Percentiles rank a stretch among this genome's conserved stretches.
These are phyloP conservation scores for Athene cunicularia DNA, from an alignment of 2,113 vertebrate species.

Conservation along the genomic window DNA sequence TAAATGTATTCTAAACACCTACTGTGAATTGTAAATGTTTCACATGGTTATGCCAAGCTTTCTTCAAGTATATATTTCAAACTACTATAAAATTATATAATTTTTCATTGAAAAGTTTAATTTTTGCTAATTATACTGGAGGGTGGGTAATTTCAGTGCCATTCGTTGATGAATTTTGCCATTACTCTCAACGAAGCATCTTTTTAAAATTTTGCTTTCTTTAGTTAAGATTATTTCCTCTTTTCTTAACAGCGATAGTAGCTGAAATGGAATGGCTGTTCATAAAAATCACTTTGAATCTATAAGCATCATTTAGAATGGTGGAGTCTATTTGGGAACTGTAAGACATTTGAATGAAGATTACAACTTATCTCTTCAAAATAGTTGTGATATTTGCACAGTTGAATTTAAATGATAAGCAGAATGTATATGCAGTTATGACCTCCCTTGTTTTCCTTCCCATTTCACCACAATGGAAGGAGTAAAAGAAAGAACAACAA, in stretches of 20 bases:
- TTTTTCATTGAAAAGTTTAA: neutral
- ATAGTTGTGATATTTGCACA: neutral
- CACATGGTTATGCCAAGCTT: neutral
- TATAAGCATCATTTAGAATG: neutral
- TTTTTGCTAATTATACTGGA: neutral
- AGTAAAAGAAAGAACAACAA: neutral
- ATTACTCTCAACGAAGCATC: neutral
- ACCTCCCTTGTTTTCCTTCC: neutral
- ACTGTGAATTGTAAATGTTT: neutral
- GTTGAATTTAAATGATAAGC: neutral
- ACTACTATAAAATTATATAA: neutral
- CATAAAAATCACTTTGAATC: neutral
- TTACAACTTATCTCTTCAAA: neutral
- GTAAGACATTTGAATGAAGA: neutral
- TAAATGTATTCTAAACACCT: neutral
- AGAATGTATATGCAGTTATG: neutral
- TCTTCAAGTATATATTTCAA: neutral
- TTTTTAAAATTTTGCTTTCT: neutral
- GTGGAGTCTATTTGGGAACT: neutral
- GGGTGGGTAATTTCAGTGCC: neutral
- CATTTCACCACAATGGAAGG: neutral
- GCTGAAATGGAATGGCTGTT: neutral
- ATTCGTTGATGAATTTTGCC: neutral
- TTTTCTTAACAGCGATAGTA: neutral
- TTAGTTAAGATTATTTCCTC: neutral